phyloP scores from a whole-genome alignment of 1,140 invertebrate genomes.

The Melitaea cinxia region DNA sequence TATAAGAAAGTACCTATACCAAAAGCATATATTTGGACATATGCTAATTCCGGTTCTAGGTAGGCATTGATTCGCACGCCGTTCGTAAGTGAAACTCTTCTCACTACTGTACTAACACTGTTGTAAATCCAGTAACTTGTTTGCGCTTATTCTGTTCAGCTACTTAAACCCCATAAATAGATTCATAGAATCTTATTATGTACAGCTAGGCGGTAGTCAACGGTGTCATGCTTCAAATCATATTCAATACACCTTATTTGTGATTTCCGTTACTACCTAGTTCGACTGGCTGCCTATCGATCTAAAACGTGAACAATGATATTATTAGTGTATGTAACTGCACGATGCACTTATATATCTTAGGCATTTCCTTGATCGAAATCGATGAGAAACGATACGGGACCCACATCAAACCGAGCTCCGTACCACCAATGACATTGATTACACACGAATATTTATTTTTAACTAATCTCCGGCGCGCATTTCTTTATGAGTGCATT shows the following conservation, averaged over 20 bases:
- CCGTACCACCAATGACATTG: constrained; percentile 52
- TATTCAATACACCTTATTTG: constrained; percentile 56
- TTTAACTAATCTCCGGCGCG: constrained; percentile 46
- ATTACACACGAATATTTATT: constrained; percentile 50
- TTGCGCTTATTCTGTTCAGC: constrained; percentile 14
- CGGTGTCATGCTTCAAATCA: constrained; percentile 36
- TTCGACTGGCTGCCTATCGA: constrained; percentile 48
- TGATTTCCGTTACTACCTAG: constrained; percentile 49
- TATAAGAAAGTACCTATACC: no score
- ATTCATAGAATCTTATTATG: constrained; percentile 29
- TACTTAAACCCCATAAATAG: constrained; percentile 25
- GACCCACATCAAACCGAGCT: constrained; percentile 56
- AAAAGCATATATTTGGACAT: no score
- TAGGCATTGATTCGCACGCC: no score
- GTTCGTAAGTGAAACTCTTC: no score
- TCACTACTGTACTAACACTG: not conserved
- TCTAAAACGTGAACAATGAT: constrained; percentile 75
- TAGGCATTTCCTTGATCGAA: constrained; percentile 58
- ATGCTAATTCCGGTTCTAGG: no score
- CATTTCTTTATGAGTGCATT: constrained; percentile 53
- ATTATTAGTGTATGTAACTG: constrained; percentile 71
- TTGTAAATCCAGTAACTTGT: not conserved
- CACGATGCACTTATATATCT: constrained; percentile 58
- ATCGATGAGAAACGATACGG: constrained; percentile 50
- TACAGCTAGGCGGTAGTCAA: constrained; percentile 30